Percentiles rank a stretch among this genome's conserved stretches.
phyloP scores from a whole-genome alignment of 2,888 invertebrate genomes.

The Tiphia femorata region DNA sequence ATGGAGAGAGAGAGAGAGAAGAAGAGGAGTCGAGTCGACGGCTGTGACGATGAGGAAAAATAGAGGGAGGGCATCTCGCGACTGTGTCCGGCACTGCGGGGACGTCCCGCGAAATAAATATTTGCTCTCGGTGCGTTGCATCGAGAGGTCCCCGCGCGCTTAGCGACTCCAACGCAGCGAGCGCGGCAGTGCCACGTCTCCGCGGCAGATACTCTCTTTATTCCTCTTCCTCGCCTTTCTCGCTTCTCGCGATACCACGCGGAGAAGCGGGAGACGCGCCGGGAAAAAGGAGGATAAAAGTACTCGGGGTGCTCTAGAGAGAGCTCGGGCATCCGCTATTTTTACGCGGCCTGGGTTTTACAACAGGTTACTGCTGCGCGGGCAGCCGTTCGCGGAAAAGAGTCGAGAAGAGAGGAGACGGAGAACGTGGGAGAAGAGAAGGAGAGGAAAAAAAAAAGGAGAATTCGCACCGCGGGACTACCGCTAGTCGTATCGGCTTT shows the following conservation, averaged over 20 bases:
- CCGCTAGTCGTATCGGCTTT: constrained; percentile 42
- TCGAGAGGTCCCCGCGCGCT: constrained; percentile 37
- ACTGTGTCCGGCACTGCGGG: constrained; percentile 25
- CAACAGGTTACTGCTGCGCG: constrained; percentile 58
- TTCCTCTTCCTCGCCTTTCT: too few relatives aligned
- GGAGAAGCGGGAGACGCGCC: constrained; percentile 36
- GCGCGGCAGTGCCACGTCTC: not conserved
- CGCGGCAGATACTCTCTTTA: not conserved
- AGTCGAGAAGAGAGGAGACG: constrained; percentile 36
- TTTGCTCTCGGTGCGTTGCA: constrained; percentile 47
- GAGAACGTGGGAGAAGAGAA: constrained; percentile 9
- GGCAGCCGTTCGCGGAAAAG: constrained; percentile 44
- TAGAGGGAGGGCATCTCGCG: not conserved
- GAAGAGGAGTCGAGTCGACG: not conserved
- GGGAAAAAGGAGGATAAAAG: constrained; percentile 22
- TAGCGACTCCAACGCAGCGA: too few relatives aligned
- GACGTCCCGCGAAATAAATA: constrained; percentile 48
- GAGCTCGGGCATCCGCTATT: constrained; percentile 56
- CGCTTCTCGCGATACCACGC: too few relatives aligned
- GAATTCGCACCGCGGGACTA: constrained; percentile 9
- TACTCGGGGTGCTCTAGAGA: constrained; percentile 3
- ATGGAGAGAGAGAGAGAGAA: not conserved
- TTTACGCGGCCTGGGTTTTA: constrained; percentile 58
- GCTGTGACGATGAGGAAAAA: not conserved
- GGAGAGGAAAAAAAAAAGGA: constrained; percentile 2